Evolutionary conservation across 1,140 invertebrate genomes (phyloP), one percentile per base, ranked within the genome.

Genomic region (Archivesica marissinica): DNA sequence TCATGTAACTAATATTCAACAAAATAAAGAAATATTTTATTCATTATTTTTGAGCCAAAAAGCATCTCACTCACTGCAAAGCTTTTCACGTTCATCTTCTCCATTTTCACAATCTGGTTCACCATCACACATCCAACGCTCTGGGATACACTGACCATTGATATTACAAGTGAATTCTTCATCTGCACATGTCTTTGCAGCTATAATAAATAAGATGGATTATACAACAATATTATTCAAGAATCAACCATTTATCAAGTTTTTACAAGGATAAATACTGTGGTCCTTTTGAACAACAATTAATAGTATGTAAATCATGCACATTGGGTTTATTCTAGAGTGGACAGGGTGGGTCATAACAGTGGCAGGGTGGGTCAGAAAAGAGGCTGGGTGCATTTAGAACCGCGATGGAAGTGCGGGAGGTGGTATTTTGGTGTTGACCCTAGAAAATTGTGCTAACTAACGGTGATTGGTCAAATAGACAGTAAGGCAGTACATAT

Each of bases 81-180:
- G 17, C 35, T 47, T n/a, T 20, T 20, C 17, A 23, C 35, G 25
- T 66, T 76, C 72, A 68, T 85, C 82, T n/a, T 85, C 82, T 50
- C 35, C 59, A 44, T 77, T 13, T 2, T 54, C 54, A 77, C 82
- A 85, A 35, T 85, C 82, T 44, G 61, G 30, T 2, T 85, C 82
- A 23, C 33, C 47, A 41, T 85, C 82, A 68, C 82, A 85, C 23
- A 30, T 47, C 72, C 82, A 85, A 6, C 72, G 39, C 4, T 64
- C 9, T 54, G 82, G 52, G 7, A 85, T 54, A 54, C 70, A 76
- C 9, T 13, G 41, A 13, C 41, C 59, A 77, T 15, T 64, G 13
- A 4, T 59, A 13, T 9, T 13, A 41, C 82, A 85, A n/a, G 11
- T 25, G 23, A 68, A 85, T 70, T 85, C 56, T 11, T 59, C 41